Evolutionary conservation across 2,888 invertebrate species (phyloP), one percentile per base, ranked within the genome.

Genomic region (Drosophila histrio): DNA sequence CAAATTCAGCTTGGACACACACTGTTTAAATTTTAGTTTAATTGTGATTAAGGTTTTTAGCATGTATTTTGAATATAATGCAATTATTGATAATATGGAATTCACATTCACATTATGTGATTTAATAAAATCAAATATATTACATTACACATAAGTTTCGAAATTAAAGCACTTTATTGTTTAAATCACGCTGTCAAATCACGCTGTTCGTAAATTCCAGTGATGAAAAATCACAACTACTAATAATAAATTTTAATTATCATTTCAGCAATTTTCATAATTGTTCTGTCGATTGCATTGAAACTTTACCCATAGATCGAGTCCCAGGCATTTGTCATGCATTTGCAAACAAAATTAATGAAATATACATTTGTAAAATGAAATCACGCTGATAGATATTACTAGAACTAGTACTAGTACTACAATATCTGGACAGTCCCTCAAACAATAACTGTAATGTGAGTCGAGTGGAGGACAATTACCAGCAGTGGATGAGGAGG

Each of bases 291-390:
- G n/a, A 32, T 19, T 50, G 44, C 39, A 56, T 41, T 47, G 53
- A 21, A 68, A 41, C 22, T 52, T 58, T 52, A 17, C 2, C 26
- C 11, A 21, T 39, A 8, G 8, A 41, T 13, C 24, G 13, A 43
- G 22, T 22, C n/a, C 38, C 44, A 50, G 22, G 17, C 41, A 36
- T 68, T 54, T 50, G 62, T 30, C 22, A 47, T 43, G 41, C n/a
- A n/a, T 7, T 32, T 22, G 0, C 28, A 57, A 38, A n/a, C n/a
- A 57, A 71, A 70, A 57, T 70, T 39, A 72, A 59, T 72, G 59
- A 44, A 34, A 54, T 44, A 53, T 39, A 44, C 34, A 54, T 50
- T 59, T 46, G 65, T 39, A 36, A 58, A 58, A 39, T 58, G 39
- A 26, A 59, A 72, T 72, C 49, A 30, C 46, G 32, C 11, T 13